These are phyloP conservation scores for Norana najaformis DNA, from an alignment of 2,888 invertebrate genomes.

Conservation along the genomic window DNA sequence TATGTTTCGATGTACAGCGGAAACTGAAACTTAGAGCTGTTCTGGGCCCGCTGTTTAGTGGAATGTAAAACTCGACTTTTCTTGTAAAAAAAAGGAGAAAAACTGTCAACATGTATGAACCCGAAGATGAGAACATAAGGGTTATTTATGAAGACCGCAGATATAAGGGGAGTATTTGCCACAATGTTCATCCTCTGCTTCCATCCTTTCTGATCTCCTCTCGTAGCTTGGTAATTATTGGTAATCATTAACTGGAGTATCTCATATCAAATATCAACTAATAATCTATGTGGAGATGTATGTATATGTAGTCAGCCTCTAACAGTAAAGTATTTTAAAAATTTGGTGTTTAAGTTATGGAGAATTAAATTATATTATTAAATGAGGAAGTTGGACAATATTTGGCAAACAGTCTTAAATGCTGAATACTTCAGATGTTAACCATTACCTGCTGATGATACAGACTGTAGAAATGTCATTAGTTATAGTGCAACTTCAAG, in stretches of 20 bases:
- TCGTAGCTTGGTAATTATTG: not conserved
- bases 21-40: not conserved
- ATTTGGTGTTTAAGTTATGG: too few relatives aligned
- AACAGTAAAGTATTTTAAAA: too few relatives aligned
- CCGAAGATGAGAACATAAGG: not conserved
- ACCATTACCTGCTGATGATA: too few relatives aligned
- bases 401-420: too few relatives aligned
- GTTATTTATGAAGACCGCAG: not conserved
- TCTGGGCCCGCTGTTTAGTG: not conserved
- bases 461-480: too few relatives aligned
- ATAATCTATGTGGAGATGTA: too few relatives aligned
- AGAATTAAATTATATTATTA: too few relatives aligned
- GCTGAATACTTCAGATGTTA: too few relatives aligned
- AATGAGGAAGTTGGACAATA: too few relatives aligned
- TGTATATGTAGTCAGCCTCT: too few relatives aligned
- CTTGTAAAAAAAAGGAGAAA: not conserved
- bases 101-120: not conserved
- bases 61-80: not conserved
- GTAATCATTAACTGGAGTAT: not conserved
- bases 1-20: not conserved
- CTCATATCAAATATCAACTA: not conserved
- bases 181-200: not conserved
- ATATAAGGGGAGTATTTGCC: not conserved
- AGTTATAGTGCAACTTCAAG: too few relatives aligned
- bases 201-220: not conserved